Conservation (phyloP, 2,797 vertebrate species). For the Phataginus tetradactyla region DNA sequence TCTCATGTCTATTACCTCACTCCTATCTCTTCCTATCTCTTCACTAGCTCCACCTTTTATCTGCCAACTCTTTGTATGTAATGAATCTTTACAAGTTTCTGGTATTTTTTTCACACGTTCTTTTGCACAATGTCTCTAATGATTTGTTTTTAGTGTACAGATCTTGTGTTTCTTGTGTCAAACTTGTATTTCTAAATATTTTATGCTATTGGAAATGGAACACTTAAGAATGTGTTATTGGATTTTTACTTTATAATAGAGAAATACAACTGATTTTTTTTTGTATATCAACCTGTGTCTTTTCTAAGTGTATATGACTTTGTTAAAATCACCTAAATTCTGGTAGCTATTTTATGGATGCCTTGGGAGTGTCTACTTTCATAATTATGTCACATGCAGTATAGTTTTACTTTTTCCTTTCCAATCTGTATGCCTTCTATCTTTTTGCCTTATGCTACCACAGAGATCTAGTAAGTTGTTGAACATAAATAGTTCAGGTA, state of each 20-base stretch:
- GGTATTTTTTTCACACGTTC: neutral
- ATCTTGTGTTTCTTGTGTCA: neutral
- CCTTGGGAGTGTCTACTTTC: neutral
- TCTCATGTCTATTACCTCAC: neutral
- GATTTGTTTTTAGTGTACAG: neutral
- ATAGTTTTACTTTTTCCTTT: neutral
- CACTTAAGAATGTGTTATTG: neutral
- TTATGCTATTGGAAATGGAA: neutral
- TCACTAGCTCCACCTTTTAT: neutral
- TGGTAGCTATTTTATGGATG: neutral
- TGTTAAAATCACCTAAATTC: neutral
- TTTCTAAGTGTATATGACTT: neutral
- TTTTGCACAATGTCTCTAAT: neutral
- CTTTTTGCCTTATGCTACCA: neutral
- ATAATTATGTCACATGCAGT: neutral
- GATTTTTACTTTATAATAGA: neutral
- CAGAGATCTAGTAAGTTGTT: neutral
- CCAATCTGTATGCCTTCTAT: neutral
- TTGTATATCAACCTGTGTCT: neutral
- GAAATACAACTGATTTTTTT: neutral
- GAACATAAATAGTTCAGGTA: neutral
- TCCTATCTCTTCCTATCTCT: neutral
- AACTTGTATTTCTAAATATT: neutral
- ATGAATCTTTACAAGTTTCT: neutral
- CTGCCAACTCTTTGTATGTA: neutral